Base-by-base conservation (phyloP, 2,888 invertebrate genomes). In the Diplolepis rosae region DNA sequence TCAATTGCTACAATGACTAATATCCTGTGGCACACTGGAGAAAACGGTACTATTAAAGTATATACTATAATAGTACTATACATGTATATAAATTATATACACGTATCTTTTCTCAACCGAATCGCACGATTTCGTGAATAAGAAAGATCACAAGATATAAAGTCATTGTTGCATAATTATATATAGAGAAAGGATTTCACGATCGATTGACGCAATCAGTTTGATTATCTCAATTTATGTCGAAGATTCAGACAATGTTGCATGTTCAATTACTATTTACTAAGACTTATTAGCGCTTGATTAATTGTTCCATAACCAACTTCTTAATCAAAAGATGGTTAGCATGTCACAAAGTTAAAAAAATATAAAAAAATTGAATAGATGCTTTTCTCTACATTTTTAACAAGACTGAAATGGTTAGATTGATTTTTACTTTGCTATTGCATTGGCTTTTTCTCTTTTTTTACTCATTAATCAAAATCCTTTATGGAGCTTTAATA, bases 11-110 rank as follows among this genome's bases (percentile, higher is more conserved):
- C 35, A 56, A 39, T 56, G 56, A 56, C 22, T 56, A 56, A 56
- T 56, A 56, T 56, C 56, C 56, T 56, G 56, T 56, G 35, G n/a
- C n/a, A 56, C 35, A 56, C 56, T 35, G 13, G 35, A 56, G 56
- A 56, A 56, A 56, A 35, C 56, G 32, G 30, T 56, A 32, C 35
- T 56, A 56, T 56, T 15, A 15, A 45, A 7, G 35, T 32, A 30
- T 54, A 54, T 15, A 54, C 18, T 35, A 35, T 35, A 22, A 56
- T 56, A n/a, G 15, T 24, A 18, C 5, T 52, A 52, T 52, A n/a
- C 28, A 51, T 51, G 6, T 28, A 18, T 54, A 35, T 56, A 22
- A 32, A 56, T 56, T 56, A 56, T 24, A 30, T 54, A 56, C 35
- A 22, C 35, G 22, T 56, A 13, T 13, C 35, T 56, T 56, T 35